phyloP scores from a whole-genome alignment of 2,888 invertebrate species.

The Cephus sareptanus region DNA sequence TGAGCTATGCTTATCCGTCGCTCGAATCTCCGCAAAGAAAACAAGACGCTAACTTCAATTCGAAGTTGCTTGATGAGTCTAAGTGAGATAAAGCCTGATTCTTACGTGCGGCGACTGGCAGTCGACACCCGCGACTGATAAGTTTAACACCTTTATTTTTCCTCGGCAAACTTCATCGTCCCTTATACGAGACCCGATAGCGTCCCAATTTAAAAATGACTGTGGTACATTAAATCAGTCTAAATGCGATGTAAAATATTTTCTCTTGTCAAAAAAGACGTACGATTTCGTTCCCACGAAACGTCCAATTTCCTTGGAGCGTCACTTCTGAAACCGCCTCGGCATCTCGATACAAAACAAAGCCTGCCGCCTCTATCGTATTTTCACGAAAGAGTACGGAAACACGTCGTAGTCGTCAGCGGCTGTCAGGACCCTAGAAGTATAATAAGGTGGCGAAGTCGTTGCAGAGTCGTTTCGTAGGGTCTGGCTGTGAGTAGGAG shows the following conservation, averaged over 20 bases:
- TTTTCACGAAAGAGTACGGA: background rate
- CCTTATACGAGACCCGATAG: background rate
- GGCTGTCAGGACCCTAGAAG: conserved; percentile 20
- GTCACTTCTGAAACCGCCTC: background rate
- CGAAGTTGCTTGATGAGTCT: conserved; percentile 54
- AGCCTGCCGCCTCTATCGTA: background rate
- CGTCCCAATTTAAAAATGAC: background rate
- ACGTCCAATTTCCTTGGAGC: background rate
- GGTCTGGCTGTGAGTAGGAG: conserved; percentile 1
- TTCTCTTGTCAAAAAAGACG: background rate
- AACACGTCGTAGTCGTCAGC: conserved; percentile 7
- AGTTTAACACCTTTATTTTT: background rate
- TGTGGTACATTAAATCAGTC: background rate
- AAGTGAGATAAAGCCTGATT: background rate
- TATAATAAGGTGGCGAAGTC: conserved; percentile 26
- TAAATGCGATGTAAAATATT: background rate
- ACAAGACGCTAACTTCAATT: conserved; percentile 49
- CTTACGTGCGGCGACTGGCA: background rate
- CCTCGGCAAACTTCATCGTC: background rate
- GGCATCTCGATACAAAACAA: background rate
- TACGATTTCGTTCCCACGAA: background rate
- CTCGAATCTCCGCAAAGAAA: conserved; percentile 45
- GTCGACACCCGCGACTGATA: background rate
- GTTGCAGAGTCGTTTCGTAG: conserved; percentile 14
- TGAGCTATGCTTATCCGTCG: conserved; percentile 36